Evolutionary conservation across 2,888 invertebrate species (phyloP).

Genomic region (Xanthorhoe spadicearia): DNA sequence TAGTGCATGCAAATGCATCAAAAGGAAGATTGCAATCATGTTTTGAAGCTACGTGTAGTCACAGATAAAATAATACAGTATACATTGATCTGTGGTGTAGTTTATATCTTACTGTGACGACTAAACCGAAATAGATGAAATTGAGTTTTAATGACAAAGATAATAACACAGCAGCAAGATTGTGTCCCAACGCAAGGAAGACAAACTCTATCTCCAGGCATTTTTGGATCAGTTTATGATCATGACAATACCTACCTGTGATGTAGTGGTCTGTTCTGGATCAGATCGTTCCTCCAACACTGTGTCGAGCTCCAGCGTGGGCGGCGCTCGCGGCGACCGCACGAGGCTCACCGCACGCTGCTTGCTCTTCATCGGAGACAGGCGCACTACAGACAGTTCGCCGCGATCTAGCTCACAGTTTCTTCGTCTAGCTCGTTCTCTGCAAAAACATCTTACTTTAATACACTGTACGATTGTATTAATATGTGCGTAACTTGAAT

Average conservation of each 20-base stretch:
- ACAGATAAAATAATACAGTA: too few species aligned
- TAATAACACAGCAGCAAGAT: too few species aligned
- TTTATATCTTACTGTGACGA: too few species aligned
- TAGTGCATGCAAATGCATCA: not conserved
- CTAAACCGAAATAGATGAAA: too few species aligned
- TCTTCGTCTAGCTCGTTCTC: slow-evolving; percentile 92
- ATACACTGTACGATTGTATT: not conserved
- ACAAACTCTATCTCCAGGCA: too few species aligned
- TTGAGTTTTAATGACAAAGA: too few species aligned
- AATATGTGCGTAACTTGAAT: not conserved
- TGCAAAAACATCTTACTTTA: slow-evolving; percentile 38
- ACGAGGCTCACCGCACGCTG: slow-evolving; percentile 73
- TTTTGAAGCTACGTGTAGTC: too few species aligned
- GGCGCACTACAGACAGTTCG: slow-evolving; percentile 91
- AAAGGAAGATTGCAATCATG: too few species aligned
- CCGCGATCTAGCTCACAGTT: slow-evolving; percentile 93
- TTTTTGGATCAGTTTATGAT: too few species aligned
- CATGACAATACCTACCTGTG: slow-evolving; percentile 64
- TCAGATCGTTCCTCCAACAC: slow-evolving; percentile 94
- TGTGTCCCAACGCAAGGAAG: too few species aligned
- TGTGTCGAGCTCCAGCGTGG: slow-evolving; percentile 91
- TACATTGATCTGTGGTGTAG: too few species aligned
- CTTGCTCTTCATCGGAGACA: slow-evolving; percentile 72
- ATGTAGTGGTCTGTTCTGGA: slow-evolving; percentile 87
- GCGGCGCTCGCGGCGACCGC: slow-evolving; percentile 89